These are phyloP conservation scores for Lemur catta DNA, from an alignment of 2,797 vertebrate genomes.

Conservation along the genomic window DNA sequence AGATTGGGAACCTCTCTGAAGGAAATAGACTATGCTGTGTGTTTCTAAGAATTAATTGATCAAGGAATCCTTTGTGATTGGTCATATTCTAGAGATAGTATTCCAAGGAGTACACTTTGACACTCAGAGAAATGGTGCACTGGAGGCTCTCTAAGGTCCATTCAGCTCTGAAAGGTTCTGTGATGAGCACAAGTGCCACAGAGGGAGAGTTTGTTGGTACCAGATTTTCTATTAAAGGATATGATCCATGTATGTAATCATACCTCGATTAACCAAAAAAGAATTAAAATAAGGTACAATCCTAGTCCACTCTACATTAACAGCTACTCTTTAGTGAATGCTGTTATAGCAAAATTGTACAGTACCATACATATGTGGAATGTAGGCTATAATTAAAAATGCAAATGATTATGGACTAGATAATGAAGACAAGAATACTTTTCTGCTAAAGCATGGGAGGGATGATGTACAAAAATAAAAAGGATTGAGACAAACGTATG, in stretches of 20 bases:
- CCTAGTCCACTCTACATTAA: not conserved
- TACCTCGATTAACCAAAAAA: not conserved
- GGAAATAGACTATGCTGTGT: not conserved
- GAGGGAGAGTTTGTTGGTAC: not conserved
- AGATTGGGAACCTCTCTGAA: constrained; percentile 15
- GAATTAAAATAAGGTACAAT: not conserved
- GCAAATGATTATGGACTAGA: constrained; percentile 8
- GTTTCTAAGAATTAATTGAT: constrained; percentile 2
- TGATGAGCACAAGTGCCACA: not conserved
- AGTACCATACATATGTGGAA: not conserved
- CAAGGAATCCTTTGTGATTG: not conserved
- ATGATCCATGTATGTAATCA: not conserved
- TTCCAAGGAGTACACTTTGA: not conserved
- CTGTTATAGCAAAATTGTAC: not conserved
- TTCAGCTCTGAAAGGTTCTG: not conserved
- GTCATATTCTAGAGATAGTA: not conserved
- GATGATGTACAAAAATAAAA: not conserved
- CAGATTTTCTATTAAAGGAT: constrained; percentile 18
- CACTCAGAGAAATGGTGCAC: not conserved
- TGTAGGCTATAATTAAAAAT: not conserved
- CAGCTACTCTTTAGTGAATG: constrained; percentile 1
- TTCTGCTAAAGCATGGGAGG: not conserved
- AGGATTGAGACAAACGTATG: not conserved
- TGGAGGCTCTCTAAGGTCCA: not conserved
- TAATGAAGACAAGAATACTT: not conserved